Evolutionary conservation across 2,888 invertebrate species (phyloP), one percentile per base, ranked within the genome.

Genomic region (Oligia latruncula): DNA sequence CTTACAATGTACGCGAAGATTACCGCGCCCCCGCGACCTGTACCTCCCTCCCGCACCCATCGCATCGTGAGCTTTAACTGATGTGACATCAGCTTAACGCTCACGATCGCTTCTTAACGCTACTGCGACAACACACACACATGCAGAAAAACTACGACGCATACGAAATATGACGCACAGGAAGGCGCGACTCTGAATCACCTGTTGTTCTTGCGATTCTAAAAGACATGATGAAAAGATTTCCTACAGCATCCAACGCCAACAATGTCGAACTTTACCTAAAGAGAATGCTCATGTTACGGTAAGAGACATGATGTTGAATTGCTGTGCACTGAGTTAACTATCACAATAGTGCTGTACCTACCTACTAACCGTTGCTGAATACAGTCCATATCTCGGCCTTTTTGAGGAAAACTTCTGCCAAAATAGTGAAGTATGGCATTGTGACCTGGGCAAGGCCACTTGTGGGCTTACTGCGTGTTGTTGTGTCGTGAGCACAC

Each of bases 61-160:
- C 29, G 29, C 29, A 29, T 29, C 29, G 29, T 29, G 29, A 29
- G 35, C 35, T 35, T 35, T 35, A 35, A 35, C 35, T 17, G 43
- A 78, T 65, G 65, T 70, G 72, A 83, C 65, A 83, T 35, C 83
- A 73, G 60, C 60, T 66, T 17, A 46, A n/a, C 23, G 29, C 29
- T 29, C 29, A 29, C 29, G 29, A 29, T 29, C 29, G 29, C 29
- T 29, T 29, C 29, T 1, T 60, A 49, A 13, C 8, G 49, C 55
- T 64, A 23, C 29, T 13, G 29, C 4, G 17, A 23, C 43, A 66
- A 11, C 23, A 52, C 4, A 60, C 5, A 15, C 58, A 43, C 65
- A 68, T 40, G 40, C 40, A 40, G 35, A 55, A 60, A 13, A 35
- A 35, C 6, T 35, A 60, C 43, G 5, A 23, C 23, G 29, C 8